A percentile compares a stretch with the other conserved stretches of the same genome.
Conservation (phyloP, 2,797 vertebrate genomes). For the Otus scops region DNA sequence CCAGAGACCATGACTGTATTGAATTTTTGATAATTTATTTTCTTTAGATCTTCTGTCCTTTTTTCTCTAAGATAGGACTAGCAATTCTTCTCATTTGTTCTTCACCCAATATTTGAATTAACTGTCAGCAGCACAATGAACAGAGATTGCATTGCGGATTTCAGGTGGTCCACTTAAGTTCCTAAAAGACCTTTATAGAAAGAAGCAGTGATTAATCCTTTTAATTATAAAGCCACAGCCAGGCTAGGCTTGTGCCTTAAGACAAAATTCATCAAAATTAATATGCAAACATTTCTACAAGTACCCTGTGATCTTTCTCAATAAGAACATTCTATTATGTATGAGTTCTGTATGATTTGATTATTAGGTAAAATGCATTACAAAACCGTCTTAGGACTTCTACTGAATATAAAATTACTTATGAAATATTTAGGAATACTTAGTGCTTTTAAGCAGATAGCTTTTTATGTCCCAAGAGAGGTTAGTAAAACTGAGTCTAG, state of each 20-base stretch:
- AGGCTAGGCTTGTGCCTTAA: not conserved
- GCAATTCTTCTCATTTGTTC: not conserved
- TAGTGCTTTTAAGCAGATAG: slow-evolving; percentile 63
- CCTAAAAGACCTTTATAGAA: not conserved
- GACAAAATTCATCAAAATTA: not conserved
- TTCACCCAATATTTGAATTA: not conserved
- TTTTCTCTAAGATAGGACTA: not conserved
- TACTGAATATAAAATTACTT: slow-evolving; percentile 35
- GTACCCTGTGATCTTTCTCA: not conserved
- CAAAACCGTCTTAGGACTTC: slow-evolving; percentile 7
- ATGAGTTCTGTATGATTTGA: slow-evolving; percentile 32
- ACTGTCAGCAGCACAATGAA: not conserved
- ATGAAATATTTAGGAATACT: slow-evolving; percentile 64
- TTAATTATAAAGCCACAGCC: not conserved
- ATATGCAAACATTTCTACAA: not conserved
- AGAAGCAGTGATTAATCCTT: not conserved
- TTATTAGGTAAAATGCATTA: slow-evolving; percentile 50
- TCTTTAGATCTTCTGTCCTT: not conserved
- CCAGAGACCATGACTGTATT: not conserved
- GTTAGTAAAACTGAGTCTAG: slow-evolving; percentile 22
- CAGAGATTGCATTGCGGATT: not conserved
- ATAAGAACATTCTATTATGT: not conserved
- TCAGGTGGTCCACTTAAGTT: not conserved
- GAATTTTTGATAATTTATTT: not conserved
- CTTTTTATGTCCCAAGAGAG: slow-evolving; percentile 14